These are phyloP conservation scores for Bos taurus DNA, from an alignment of 2,113 vertebrate species.

Conservation along the genomic window DNA sequence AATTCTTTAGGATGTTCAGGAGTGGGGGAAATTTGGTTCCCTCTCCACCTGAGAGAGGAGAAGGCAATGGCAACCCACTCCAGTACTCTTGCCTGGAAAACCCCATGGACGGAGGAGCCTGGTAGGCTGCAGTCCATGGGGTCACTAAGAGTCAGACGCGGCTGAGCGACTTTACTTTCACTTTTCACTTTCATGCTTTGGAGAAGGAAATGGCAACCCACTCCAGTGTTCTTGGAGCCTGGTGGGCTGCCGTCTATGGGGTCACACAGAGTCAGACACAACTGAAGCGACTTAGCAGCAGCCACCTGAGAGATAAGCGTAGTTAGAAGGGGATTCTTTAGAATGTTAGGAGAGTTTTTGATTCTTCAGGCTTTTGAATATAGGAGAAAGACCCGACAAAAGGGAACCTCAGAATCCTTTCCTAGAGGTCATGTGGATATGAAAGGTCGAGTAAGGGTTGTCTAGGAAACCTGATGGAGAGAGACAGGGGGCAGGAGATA, in stretches of 20 bases:
- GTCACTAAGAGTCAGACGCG: accelerated
- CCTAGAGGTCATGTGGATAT: neutral
- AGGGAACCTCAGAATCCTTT: neutral
- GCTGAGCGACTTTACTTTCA: neutral
- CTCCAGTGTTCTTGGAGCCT: neutral
- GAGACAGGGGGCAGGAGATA: neutral
- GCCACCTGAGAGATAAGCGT: neutral
- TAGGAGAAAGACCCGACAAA: neutral
- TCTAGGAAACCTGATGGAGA: neutral
- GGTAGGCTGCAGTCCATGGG: neutral
- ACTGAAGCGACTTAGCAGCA: neutral
- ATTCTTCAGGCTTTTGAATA: neutral
- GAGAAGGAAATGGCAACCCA: neutral
- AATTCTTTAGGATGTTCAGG: neutral
- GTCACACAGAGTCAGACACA: neutral
- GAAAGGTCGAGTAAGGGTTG: neutral
- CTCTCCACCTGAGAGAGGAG: neutral
- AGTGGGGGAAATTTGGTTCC: neutral
- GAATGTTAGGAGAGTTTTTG: neutral
- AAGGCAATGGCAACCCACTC: neutral
- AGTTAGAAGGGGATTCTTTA: neutral
- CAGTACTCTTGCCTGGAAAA: neutral
- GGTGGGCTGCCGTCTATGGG: neutral
- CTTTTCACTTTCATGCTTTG: too few species aligned
- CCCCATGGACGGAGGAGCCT: neutral